Evolutionary conservation across 30 jellyfish, hydroid and myxozoan genomes (phyloP), one percentile per base, ranked within the genome.

Genomic region (Sanderia malayensis): DNA sequence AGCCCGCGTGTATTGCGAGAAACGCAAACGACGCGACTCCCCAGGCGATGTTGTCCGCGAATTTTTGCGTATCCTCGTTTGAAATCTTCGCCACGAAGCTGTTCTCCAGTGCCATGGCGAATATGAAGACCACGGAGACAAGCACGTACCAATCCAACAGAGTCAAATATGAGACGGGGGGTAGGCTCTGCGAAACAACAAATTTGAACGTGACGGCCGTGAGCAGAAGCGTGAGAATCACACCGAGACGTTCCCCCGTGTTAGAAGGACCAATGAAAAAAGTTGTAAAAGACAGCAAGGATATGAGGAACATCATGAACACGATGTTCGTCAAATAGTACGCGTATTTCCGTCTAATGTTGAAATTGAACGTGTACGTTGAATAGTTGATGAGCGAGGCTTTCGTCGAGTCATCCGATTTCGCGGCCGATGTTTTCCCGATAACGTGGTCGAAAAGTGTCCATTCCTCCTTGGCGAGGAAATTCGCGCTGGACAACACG

Each of bases 151-250:
- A 80, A 70, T 87, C 96, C 7, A 87, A 86, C 31, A 87, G 74
- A 7, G 96, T 87, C 73, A 87, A 53, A 65, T 87, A 87, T 0
- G 96, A 87, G 10, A 87, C 96, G 28, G 89, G 89, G 58, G 96
- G 96, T 62, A 87, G 74, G 57, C 89, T 87, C 34, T 90, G 89
- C 18, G 96, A 87, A 55, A 87, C 96, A 30, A 87, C 89, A 26
- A 80, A 80, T 49, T 87, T 87, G 80, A 87, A 87, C 24, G 96
- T 89, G 22, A 87, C 96, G 10, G 89, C 96, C 13, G 96, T 87
- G 55, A 87, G 94, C 0, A 87, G 84, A 30, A 87, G 80, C 1
- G 96, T 87, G 1, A 87, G 79, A 47, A 90, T 87, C 41, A 87
- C 96, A 57, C 96, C 70, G 21, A 87, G 86, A 32, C 96, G 76